Conservation (phyloP, 2,888 invertebrate species). For the Hyppa rectilinea region DNA sequence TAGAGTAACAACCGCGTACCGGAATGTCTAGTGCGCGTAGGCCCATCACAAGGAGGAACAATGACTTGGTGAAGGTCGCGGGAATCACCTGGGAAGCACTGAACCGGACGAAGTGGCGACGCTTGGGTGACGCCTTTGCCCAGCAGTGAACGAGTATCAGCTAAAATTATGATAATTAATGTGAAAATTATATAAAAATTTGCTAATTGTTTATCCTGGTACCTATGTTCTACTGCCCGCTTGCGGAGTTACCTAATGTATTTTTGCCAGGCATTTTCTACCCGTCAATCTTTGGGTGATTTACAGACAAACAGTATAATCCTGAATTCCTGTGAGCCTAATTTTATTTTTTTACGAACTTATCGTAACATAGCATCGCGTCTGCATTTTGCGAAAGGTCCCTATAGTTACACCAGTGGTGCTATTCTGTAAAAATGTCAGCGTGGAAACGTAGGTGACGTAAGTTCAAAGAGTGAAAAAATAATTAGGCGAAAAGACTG, state of each 20-base stretch:
- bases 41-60: constrained; percentile 32
- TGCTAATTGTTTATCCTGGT: too few relatives aligned
- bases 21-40: constrained; percentile 5
- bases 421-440: too few relatives aligned
- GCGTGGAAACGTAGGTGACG: too few relatives aligned
- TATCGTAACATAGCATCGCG: background rate
- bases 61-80: background rate
- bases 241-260: background rate
- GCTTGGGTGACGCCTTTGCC: background rate
- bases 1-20: constrained; percentile 26
- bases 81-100: constrained; percentile 18
- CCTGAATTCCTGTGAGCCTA: background rate
- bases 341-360: too few relatives aligned
- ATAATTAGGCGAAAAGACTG: too few relatives aligned
- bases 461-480: too few relatives aligned
- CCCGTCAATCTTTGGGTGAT: background rate
- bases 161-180: constrained; percentile 30
- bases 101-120: constrained; percentile 18
- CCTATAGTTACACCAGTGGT: too few relatives aligned
- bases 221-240: background rate
- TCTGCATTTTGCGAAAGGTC: too few relatives aligned
- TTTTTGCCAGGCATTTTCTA: background rate
- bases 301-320: constrained; percentile 1
- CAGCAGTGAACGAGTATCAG: constrained; percentile 23
- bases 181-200: constrained; percentile 4